A percentile compares a stretch with the other conserved stretches of the same genome.
Evolutionary conservation across 37 sponge, comb jelly and placozoan genomes (phyloP).

Genomic region (Cliona cf. orientalis): DNA sequence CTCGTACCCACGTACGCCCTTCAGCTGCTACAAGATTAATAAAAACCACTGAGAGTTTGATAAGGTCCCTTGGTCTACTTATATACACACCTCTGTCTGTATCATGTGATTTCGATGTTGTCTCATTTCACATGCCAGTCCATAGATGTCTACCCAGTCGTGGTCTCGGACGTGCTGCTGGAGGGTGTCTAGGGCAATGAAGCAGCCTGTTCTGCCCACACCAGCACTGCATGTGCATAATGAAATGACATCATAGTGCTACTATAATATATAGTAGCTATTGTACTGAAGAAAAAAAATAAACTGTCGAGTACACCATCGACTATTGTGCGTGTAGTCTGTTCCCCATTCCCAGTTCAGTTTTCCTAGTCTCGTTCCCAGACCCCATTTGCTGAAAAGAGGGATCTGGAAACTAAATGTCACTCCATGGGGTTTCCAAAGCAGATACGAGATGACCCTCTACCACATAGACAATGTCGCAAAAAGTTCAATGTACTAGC

Average conservation of each 20-base stretch:
- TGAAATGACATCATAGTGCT: neutral
- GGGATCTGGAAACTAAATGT: too few relatives aligned
- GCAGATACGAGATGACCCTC: too few relatives aligned
- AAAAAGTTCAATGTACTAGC: neutral
- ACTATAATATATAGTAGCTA: too few relatives aligned
- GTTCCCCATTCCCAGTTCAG: neutral
- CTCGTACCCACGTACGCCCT: too few relatives aligned
- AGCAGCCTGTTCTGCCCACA: constrained; percentile 90
- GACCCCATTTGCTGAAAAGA: too few relatives aligned
- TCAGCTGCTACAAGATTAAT: neutral
- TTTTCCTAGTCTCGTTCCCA: neutral
- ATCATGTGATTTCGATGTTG: constrained; percentile 91
- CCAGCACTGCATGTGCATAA: constrained; percentile 76
- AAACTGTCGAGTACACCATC: too few relatives aligned
- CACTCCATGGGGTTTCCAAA: too few relatives aligned
- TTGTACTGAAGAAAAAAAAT: too few relatives aligned
- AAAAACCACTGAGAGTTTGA: neutral
- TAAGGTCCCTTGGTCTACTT: neutral
- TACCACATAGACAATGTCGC: too few relatives aligned
- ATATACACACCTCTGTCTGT: constrained; percentile 74
- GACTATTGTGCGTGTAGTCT: neutral
- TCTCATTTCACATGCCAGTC: constrained; percentile 85
- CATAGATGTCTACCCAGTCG: constrained; percentile 81
- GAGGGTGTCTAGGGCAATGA: constrained; percentile 81
- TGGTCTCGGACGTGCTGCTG: constrained; percentile 76